Base-by-base conservation (phyloP, 2,888 invertebrate species). In the Thereva unica region DNA sequence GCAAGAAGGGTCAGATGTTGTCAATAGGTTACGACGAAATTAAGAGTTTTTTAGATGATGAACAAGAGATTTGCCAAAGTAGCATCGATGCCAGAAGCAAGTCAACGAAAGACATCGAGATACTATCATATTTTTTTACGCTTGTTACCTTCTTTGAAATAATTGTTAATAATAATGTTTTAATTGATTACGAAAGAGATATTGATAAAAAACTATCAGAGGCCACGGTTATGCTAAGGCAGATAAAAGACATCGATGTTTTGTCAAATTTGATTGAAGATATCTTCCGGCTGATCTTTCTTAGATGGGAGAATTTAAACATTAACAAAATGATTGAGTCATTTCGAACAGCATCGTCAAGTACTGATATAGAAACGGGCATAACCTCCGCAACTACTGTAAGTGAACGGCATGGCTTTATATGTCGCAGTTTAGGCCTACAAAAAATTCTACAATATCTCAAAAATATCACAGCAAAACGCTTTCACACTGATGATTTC, bases 221-320 rank as follows among this genome's bases (percentile, higher is more conserved):
- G 45, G 68, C 78, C 0, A 76, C 76, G 38, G 69, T 67, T 6
- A 76, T 78, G 50, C 67, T 80, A 8, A 75, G 79, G 0, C 76
- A 77, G 70, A 70, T 80, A 4, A 75, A 76, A 12, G 74, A 75
- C 34, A 71, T 78, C 35, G 69, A 73, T 35, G 72, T 75, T 0
- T 72, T 79, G 1, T 77, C 77, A 53, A 73, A 75, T 37, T 68
- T 79, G 2, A 68, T 80, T 4, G 76, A 77, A 68, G 78, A 78
- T 45, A 75, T 79, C 3, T 77, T 80, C 52, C 75, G 75, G 5
- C 68, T 80, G 42, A 71, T 78, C 0, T 80, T 78, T 52, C 64
- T 80, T 42, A 76, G 80, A 1, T 80, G 79, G 78, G 80, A 80
- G 49, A 76, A 79, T 65, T 67, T 80, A 4, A 52, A 47, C 10